phyloP scores from a whole-genome alignment of 2,888 invertebrate species.

The Napeogenes inachia region DNA sequence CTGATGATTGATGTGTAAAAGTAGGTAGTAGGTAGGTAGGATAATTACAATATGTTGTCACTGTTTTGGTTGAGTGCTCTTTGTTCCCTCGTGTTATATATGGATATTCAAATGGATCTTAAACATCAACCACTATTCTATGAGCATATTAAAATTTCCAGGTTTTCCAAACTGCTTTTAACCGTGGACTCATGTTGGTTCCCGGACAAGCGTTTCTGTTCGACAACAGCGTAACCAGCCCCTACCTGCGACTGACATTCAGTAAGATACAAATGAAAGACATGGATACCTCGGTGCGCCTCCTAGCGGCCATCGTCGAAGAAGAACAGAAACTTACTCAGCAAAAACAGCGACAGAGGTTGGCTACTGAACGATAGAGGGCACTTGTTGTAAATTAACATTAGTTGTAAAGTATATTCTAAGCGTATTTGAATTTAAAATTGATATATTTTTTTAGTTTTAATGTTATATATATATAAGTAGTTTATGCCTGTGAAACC shows the following conservation, averaged over 20 bases:
- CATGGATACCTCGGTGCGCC: conserved; percentile 79
- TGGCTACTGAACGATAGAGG: conserved; percentile 47
- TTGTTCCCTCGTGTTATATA: too few species aligned
- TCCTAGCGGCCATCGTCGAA: conserved; percentile 78
- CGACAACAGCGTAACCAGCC: conserved; percentile 79
- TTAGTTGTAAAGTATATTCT: too few species aligned
- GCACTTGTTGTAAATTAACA: conserved; percentile 17
- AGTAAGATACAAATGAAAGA: conserved; percentile 81
- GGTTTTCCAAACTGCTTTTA: conserved; percentile 77
- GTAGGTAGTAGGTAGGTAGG: too few species aligned
- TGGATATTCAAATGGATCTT: too few species aligned
- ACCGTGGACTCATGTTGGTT: conserved; percentile 82
- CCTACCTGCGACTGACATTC: conserved; percentile 83
- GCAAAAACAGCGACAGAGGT: conserved; percentile 40
- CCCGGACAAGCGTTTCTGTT: conserved; percentile 86
- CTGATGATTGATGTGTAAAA: too few species aligned
- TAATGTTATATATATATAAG: neutral
- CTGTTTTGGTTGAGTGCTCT: too few species aligned
- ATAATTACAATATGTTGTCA: too few species aligned
- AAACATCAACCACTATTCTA: neutral
- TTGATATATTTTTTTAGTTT: neutral
- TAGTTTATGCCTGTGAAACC: neutral
- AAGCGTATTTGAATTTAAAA: neutral
- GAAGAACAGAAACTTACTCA: conserved; percentile 68
- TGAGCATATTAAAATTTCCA: conserved; percentile 31